Percentiles rank a stretch among this genome's conserved stretches.
These are phyloP conservation scores for Leucozona laternaria DNA, from an alignment of 2,888 invertebrate species.

Conservation along the genomic window DNA sequence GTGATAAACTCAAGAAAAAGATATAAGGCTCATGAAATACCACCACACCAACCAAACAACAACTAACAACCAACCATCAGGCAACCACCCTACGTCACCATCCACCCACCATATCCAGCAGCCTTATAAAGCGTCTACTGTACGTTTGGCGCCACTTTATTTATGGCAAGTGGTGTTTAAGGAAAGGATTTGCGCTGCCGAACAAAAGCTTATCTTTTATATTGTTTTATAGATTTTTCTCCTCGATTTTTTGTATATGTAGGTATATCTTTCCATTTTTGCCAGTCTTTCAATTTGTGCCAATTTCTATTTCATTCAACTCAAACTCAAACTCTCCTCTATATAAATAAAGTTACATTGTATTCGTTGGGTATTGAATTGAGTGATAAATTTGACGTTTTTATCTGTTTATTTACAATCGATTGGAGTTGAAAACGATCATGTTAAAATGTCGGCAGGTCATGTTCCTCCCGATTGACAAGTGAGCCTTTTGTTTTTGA, in stretches of 20 bases:
- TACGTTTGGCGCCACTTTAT: constrained; percentile 70
- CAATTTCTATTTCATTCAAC: constrained; percentile 43
- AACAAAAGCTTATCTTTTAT: constrained; percentile 64
- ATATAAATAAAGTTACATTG: constrained; percentile 28
- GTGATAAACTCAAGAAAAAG: constrained; percentile 66
- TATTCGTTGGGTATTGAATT: constrained; percentile 32
- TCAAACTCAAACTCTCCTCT: neutral
- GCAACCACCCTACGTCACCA: neutral
- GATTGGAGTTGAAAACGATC: constrained; percentile 49
- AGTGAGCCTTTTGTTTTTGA: constrained; percentile 5
- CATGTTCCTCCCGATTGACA: neutral
- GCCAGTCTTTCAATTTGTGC: constrained; percentile 58
- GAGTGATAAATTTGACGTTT: constrained; percentile 51
- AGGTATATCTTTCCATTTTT: constrained; percentile 45
- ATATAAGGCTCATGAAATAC: constrained; percentile 55
- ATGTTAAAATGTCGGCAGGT: constrained; percentile 55
- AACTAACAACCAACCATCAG: neutral
- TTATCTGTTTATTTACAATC: constrained; percentile 58
- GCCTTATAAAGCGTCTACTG: constrained; percentile 3
- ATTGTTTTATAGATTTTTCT: constrained; percentile 57
- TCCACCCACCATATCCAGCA: constrained; percentile 4
- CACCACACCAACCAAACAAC: neutral
- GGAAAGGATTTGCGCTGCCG: constrained; percentile 58
- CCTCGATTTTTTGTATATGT: constrained; percentile 30
- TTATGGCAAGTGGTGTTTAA: constrained; percentile 68